Percentiles rank a stretch among this genome's conserved stretches.
phyloP scores from a whole-genome alignment of 2,888 invertebrate species.

The Sympetrum striolatum region DNA sequence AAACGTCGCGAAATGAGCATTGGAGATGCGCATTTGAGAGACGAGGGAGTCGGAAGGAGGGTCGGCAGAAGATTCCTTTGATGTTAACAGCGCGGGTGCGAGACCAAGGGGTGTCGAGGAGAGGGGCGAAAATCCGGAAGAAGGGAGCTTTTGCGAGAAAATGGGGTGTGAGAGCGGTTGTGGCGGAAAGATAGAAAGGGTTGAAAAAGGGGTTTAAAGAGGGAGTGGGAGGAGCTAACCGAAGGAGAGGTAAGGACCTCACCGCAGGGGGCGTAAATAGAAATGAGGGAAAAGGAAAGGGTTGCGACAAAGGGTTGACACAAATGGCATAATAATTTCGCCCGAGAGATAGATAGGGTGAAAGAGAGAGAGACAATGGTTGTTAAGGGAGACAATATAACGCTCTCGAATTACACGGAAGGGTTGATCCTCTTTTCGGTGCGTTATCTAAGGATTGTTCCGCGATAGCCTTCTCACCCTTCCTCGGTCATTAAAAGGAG shows the following conservation, averaged over 20 bases:
- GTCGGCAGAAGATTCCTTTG: not conserved
- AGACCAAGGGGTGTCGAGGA: not conserved
- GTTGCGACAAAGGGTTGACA: conserved; percentile 35
- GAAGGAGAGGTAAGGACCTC: not conserved
- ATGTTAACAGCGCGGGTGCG: conserved; percentile 31
- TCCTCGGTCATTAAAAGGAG: not conserved
- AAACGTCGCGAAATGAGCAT: not conserved
- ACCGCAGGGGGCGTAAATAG: not conserved
- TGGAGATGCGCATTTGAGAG: not conserved
- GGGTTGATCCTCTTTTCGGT: not conserved
- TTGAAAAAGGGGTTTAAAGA: not conserved
- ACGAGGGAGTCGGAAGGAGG: too few relatives aligned
- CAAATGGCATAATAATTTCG: conserved; percentile 40
- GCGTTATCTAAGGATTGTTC: not conserved
- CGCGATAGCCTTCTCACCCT: not conserved
- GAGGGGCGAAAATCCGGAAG: not conserved
- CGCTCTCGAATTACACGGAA: conserved; percentile 32
- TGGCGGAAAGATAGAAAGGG: not conserved
- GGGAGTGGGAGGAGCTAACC: not conserved
- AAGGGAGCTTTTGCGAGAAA: conserved; percentile 4
- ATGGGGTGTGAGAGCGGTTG: not conserved
- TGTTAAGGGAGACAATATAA: not conserved
- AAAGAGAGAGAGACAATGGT: not conserved
- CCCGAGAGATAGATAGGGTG: not conserved
- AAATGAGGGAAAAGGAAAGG: not conserved